Evolutionary conservation across 2,888 invertebrate genomes (phyloP), one percentile per base, ranked within the genome.

Genomic region (Brenthis ino): DNA sequence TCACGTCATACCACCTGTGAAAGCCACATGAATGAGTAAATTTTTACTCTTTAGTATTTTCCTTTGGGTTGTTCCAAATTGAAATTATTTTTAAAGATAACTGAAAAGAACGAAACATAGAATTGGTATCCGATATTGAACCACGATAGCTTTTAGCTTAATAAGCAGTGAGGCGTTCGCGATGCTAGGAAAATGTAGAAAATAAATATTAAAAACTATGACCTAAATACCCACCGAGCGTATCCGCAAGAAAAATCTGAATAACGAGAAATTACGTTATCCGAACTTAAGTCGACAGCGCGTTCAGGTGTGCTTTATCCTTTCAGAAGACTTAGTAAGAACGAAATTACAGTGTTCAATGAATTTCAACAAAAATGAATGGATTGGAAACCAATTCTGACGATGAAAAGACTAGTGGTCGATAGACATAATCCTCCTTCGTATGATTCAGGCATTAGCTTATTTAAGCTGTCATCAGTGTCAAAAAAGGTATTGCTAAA

Each of bases 321-420:
- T n/a, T 64, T 47, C 57, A 64, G 28, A 33, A 47, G 58, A 56
- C 47, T 64, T 54, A 48, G 47, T 6, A 57, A 13, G 54, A 64
- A 64, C 37, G 33, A 64, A 55, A 65, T 65, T 65, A 47, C 53
- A 37, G 53, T 63, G 56, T 60, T 61, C 58, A 57, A 77, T 79
- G 60, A 50, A 37, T 67, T 67, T 55, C 61, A 61, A 56, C 67
- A 67, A 67, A 65, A 60, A 13, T 14, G 60, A 66, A 66, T 60
- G 75, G 80, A 80, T 80, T 78, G 79, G 77, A 79, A 83, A 81
- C 78, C 81, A 79, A 82, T 82, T 82, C 80, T 76, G 74, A 75
- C 74, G 77, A 75, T 76, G 76, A 77, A 82, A 82, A 80, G 81
- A 50, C 79, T 81, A 76, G 76, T 72, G 77, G 76, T 77, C 76